Evolutionary conservation across 2,113 vertebrate genomes (phyloP).

Genomic region (Dendropsophus ebraccatus): DNA sequence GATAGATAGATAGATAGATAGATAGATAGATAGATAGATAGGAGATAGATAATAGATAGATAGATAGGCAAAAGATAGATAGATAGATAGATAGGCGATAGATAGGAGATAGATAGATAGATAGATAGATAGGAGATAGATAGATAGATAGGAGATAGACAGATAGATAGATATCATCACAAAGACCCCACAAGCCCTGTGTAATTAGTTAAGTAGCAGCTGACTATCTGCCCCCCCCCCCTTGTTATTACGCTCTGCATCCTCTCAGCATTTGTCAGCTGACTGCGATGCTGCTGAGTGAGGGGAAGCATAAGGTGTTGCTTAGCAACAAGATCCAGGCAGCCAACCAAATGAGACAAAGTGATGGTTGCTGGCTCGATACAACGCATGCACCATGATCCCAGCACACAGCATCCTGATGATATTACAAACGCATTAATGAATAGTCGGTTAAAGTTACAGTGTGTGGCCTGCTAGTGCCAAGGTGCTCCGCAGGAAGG

Average conservation of each 20-base stretch:
- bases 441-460: not conserved
- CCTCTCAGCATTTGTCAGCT: slow-evolving; percentile 15
- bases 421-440: not conserved
- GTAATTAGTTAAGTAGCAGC: not conserved
- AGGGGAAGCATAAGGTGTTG: slow-evolving; percentile 66
- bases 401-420: not conserved
- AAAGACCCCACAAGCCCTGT: not conserved
- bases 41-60: too few relatives aligned
- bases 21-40: too few relatives aligned
- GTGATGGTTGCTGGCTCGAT: slow-evolving; percentile 28
- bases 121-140: too few relatives aligned
- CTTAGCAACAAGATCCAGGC: slow-evolving; percentile 70
- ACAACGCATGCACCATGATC: not conserved
- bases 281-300: slow-evolving; percentile 55
- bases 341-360: slow-evolving; percentile 62
- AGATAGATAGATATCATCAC: too few relatives aligned
- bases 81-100: too few relatives aligned
- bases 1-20: too few relatives aligned
- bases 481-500: too few relatives aligned
- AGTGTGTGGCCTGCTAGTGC: too few relatives aligned
- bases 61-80: too few relatives aligned
- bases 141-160: not conserved
- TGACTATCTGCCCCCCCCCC: not conserved
- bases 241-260: not conserved
- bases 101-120: too few relatives aligned